These are phyloP conservation scores for Esox niger DNA, from an alignment of 2,113 vertebrate species.

Conservation along the genomic window DNA sequence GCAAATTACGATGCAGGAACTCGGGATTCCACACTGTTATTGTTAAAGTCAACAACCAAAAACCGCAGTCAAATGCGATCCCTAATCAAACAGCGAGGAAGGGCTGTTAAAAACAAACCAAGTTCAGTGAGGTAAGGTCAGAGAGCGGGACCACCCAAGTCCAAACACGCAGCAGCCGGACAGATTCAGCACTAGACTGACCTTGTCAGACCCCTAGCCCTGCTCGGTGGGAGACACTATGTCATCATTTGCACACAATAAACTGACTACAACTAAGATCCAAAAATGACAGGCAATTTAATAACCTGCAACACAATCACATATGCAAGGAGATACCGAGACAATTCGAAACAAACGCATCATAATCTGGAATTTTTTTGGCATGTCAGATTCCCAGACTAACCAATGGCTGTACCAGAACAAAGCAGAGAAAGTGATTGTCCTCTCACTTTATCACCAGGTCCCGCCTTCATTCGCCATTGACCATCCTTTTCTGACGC, in stretches of 20 bases:
- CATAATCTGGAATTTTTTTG: too few relatives aligned
- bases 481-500: too few relatives aligned
- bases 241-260: too few relatives aligned
- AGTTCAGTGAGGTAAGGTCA: neutral
- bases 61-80: neutral
- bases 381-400: too few relatives aligned
- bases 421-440: too few relatives aligned
- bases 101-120: neutral
- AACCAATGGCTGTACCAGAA: too few relatives aligned
- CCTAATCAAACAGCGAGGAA: neutral
- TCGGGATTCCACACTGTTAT: slow-evolving; percentile 5
- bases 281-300: too few relatives aligned
- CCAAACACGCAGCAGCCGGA: slow-evolving; percentile 38
- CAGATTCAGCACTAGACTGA: slow-evolving; percentile 12
- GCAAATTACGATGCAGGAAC: slow-evolving; percentile 18
- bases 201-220: slow-evolving; percentile 14
- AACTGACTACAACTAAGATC: neutral
- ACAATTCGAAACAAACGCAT: too few relatives aligned
- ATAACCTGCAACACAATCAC: too few relatives aligned
- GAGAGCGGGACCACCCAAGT: neutral
- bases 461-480: too few relatives aligned
- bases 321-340: too few relatives aligned
- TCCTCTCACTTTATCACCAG: too few relatives aligned
- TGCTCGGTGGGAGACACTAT: slow-evolving; percentile 13
- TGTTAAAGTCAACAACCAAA: neutral